Evolutionary conservation across 35 echinoderm and acorn worm species (phyloP).

Genomic region (Ophioderma brevispina): DNA sequence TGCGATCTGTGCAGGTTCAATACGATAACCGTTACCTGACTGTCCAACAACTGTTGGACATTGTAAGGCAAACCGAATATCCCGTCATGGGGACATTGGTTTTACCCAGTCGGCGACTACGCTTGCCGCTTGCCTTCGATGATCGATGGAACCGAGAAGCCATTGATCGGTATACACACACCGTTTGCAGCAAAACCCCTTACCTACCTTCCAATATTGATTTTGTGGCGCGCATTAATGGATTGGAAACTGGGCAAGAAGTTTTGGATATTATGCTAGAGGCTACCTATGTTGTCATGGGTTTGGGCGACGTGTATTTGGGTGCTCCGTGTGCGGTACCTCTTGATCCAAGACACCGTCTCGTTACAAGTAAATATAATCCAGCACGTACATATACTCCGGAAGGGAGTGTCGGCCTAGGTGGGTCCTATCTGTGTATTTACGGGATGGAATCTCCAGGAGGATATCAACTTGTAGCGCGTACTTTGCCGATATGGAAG

Average conservation of each 20-base stretch:
- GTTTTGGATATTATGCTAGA: background rate
- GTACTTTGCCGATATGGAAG: background rate
- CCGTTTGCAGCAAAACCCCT: background rate
- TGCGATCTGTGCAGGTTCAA: background rate
- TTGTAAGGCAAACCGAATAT: too few species aligned
- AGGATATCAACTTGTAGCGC: background rate
- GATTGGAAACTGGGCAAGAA: background rate
- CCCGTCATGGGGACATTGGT: too few species aligned
- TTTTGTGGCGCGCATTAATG: background rate
- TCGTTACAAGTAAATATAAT: background rate
- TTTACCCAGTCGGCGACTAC: too few species aligned
- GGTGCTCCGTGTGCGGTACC: background rate
- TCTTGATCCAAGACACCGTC: background rate
- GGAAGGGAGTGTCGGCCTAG: background rate
- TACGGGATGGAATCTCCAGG: constrained; percentile 1
- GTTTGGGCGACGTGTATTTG: background rate
- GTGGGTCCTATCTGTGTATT: background rate
- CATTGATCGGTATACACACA: background rate
- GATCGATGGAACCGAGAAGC: too few species aligned
- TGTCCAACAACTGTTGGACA: background rate
- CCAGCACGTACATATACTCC: background rate
- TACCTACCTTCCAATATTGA: background rate
- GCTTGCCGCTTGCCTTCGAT: too few species aligned
- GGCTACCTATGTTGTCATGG: background rate
- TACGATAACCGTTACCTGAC: background rate